Base-by-base conservation (phyloP, 2,113 vertebrate species). In the Stomatorhinus ivindoensis region DNA sequence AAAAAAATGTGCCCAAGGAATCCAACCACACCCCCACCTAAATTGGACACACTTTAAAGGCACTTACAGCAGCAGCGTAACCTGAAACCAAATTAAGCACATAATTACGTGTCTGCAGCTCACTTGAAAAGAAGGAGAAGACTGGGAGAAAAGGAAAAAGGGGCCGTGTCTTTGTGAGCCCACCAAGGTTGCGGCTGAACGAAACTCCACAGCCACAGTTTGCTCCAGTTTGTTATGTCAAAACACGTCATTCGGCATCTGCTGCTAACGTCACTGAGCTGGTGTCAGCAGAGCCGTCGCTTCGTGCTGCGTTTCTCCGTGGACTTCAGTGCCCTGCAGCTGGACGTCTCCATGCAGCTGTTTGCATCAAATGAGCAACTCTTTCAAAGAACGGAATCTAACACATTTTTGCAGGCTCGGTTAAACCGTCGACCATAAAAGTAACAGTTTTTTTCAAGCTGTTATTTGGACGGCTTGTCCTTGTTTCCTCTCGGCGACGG, bases 81-180 rank as follows among this genome's bases (percentile, higher is more conserved):
- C 93, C 73, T 90, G 90, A 94, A 92, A 91, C 92, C 88, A 61
- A 92, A 91, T 91, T 87, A 92, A 92, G 92, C 88, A 87, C 90
- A 91, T 93, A 93, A 95, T 95, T 95, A 94, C 90, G 91, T 94
- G 92, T 94, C 93, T 94, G 88, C 93, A 95, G 92, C 94, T 95
- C 92, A 93, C 92, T 91, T 80, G 89, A 89, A 46, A 90, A 89
- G 69, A 90, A 87, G 61, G 47, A 51, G 50, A 90, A 88, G 88
- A 90, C 82, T 69, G 61, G 31, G 55, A 21, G 24, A 55, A 6
- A 15, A 46, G 51, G 61, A 21, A 55, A 42, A 58, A 53, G 58
- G 69, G 89, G 61, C 65, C 90, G n/a, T 85, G n/a, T 44, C 88
- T 93, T 92, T 88, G 87, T 73, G 83, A 93, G 94, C 93, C 94